A percentile compares a stretch with the other conserved stretches of the same genome.
Evolutionary conservation across 2,113 vertebrate genomes (phyloP).

Genomic region (Mormyrus lacerda): DNA sequence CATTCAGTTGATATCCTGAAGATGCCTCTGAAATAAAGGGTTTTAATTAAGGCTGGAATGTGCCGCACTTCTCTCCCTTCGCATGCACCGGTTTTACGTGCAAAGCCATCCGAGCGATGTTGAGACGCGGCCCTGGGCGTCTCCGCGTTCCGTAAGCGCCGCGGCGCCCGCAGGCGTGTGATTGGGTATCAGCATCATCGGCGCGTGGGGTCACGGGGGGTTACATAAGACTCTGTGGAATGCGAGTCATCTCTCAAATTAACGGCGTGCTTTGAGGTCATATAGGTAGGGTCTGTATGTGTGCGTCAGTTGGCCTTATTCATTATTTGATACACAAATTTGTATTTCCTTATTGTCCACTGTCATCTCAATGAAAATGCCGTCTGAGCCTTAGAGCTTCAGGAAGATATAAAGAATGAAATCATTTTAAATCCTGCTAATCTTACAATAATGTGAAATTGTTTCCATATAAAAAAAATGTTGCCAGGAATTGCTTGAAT

Average conservation of each 20-base stretch:
- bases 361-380: not conserved
- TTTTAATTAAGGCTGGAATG: slow-evolving; percentile 3
- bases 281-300: not conserved
- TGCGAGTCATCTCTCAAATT: not conserved
- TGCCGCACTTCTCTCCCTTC: not conserved
- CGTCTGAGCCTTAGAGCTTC: not conserved
- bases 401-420: not conserved
- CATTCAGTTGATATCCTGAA: not conserved
- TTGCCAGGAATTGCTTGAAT: not conserved
- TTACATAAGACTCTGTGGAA: not conserved
- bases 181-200: not conserved
- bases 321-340: not conserved
- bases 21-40: not conserved
- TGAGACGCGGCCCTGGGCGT: not conserved
- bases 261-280: not conserved
- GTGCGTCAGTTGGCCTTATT: not conserved
- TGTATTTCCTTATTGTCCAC: not conserved
- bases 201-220: not conserved
- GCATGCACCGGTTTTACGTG: not conserved
- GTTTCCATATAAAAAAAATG: not conserved
- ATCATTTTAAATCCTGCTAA: not conserved
- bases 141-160: not conserved
- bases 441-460: not conserved
- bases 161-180: not conserved
- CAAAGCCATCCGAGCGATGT: not conserved